Conservation (phyloP, 2,113 vertebrate genomes). For the Protobothrops flavoviridis region DNA sequence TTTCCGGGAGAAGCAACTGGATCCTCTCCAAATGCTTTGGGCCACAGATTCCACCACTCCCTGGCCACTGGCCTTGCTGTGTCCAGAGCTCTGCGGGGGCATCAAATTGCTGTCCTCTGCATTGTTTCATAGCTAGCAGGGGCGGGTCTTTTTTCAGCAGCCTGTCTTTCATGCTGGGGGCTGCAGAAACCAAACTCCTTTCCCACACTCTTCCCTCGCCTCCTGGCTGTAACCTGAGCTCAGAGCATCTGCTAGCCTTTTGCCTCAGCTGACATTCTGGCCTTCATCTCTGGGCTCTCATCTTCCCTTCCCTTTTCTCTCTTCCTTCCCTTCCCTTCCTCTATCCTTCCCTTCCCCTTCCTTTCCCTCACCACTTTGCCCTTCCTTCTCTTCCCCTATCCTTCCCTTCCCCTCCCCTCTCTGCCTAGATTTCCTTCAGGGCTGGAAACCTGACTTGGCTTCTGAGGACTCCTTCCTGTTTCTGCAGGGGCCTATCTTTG, state of each 20-base stretch:
- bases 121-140: neutral
- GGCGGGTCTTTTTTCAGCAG: neutral
- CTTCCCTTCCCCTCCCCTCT: neutral
- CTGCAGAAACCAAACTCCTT: constrained; percentile 18
- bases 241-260: neutral
- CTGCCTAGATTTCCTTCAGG: constrained; percentile 21
- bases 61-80: neutral
- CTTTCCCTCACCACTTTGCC: neutral
- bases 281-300: neutral
- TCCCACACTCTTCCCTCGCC: constrained; percentile 22
- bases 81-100: neutral
- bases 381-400: neutral
- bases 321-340: neutral
- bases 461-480: constrained; percentile 2
- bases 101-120: neutral
- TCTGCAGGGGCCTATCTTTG: constrained; percentile 4
- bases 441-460: constrained; percentile 19
- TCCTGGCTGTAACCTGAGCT: neutral
- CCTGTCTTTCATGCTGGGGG: neutral
- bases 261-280: neutral
- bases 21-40: neutral
- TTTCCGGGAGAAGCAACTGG: neutral
- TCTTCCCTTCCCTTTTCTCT: neutral
- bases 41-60: neutral
- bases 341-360: neutral